Evolutionary conservation across 2,113 vertebrate species (phyloP), one percentile per base, ranked within the genome.

Genomic region (Sinocyclocheilus maitianheensis): DNA sequence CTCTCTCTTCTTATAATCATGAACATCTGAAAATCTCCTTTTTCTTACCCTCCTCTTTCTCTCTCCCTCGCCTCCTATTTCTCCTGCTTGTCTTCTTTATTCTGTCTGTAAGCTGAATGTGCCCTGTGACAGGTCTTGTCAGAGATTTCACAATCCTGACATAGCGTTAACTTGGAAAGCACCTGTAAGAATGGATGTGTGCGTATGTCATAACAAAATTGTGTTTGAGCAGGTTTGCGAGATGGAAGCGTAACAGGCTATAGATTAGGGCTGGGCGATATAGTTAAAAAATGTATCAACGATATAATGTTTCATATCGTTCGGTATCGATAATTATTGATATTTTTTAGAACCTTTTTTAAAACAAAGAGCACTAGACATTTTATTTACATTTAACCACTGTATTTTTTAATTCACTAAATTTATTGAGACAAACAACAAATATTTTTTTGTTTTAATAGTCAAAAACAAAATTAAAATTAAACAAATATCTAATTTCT

Each of bases 91-190:
- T 85, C 77, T 63, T 85, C 79, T 88, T 76, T 60, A 65, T 67
- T 69, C 89, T 78, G 76, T 75, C 76, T 75, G 53, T 72, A 55
- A 87, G 83, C 84, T 79, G 87, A 89, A 91, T 89, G 60, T 89
- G 16, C 7, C 46, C 51, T 22, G 69, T 93, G 93, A 92, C 93
- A 93, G 91, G 85, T 88, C 90, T 87, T 92, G 85, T 85, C 89
- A 90, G 87, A 89, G 87, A 89, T 90, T 91, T 91, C 84, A 89
- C 81, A 90, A 90, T 85, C 85, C 83, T 90, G 89, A 89, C 88
- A 91, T 87, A 84, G 86, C 60, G 77, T 88, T 89, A 89, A 92
- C 86, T 87, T 65, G 62, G 65, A 83, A 77, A 74, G 72, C 76
- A 65, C 51, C 48, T 87, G 55, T 77, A 77, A 22, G 24, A 40